Evolutionary conservation across 2,888 invertebrate species (phyloP), one percentile per base, ranked within the genome.

Genomic region (Chrysolina haemoptera): DNA sequence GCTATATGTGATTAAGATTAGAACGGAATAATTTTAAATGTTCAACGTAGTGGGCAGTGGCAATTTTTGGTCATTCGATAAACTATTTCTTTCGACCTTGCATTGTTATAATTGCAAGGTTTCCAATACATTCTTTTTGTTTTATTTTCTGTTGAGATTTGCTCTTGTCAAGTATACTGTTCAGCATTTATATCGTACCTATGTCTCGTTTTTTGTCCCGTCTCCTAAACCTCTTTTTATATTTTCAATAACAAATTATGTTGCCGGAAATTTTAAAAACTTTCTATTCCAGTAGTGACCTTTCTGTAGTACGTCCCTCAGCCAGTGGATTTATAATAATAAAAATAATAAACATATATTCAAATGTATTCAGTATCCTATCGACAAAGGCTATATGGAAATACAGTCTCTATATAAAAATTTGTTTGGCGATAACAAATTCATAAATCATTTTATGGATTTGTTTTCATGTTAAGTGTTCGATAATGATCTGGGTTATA

Each of bases 301-400:
- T 53, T 14, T 53, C 35, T 8, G 0, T 6, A 35, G 48, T 20
- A 59, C 27, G 59, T 59, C 59, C 12, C n/a, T 59, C 35, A n/a
- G 14, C 22, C 35, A 6, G 35, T 27, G 27, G n/a, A n/a, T 59
- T 22, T 59, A 59, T 35, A 27, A 59, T 27, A 55, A 55, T 16
- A 59, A 27, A 59, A 35, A 35, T 59, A n/a, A 59, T 59, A 27
- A 18, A 59, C 35, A 35, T 27, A 35, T 59, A 59, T 59, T 59
- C 59, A 27, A 59, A 59, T 59, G n/a, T 59, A 27, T 59, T 27
- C 59, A 59, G n/a, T 59, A 59, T 14, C 35, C 59, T 59, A 14
- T 59, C 59, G 27, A 59, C 35, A 59, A 59, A 59, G 59, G 59
- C 35, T 35, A 59, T 27, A 59, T 59, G 59, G 22, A 27, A 59